Evolutionary conservation across 2,888 invertebrate genomes (phyloP), one percentile per base, ranked within the genome.

Genomic region (Chymomyza caudatula): DNA sequence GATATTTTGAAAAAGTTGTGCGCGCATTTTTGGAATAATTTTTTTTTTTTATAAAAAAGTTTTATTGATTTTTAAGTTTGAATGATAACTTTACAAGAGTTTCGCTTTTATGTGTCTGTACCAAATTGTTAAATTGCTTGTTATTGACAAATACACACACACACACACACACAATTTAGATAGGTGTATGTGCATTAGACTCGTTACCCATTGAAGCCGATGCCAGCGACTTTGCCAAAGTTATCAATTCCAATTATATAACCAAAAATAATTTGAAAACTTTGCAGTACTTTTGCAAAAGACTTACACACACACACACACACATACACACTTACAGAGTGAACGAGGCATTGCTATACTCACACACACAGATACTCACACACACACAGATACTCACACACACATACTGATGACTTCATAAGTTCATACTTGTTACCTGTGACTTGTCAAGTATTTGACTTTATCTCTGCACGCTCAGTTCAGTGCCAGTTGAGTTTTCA

Each of bases 381-480:
- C 60, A 67, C 53, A 59, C 54, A 62, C 53, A 56, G 43, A 13
- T 47, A 19, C 65, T 59, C 54, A 42, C 42, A 56, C 44, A 54
- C n/a, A 66, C 69, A 74, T 78, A 65, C n/a, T n/a, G n/a, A 72
- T 70, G 81, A 70, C 73, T 73, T 85, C 75, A 77, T 85, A 85
- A 80, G 84, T 80, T 86, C 69, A 71, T 80, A 73, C 84, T 84
- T 86, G 84, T 84, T 86, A 81, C 81, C 81, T 81, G 86, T 69
- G 86, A 81, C 81, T 81, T 81, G 81, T 86, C 86, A 81, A 81
- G 86, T 86, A 81, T 81, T 81, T 81, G 81, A 81, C 81, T 81
- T 81, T 86, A 81, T 81, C 81, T 81, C 81, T 67, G 79, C 69
- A 67, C 66, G 66, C 74, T 76, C 71, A 69, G 60, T 42, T 52